Base-by-base conservation (phyloP, 2,797 vertebrate species). In the Moxostoma hubbsi region DNA sequence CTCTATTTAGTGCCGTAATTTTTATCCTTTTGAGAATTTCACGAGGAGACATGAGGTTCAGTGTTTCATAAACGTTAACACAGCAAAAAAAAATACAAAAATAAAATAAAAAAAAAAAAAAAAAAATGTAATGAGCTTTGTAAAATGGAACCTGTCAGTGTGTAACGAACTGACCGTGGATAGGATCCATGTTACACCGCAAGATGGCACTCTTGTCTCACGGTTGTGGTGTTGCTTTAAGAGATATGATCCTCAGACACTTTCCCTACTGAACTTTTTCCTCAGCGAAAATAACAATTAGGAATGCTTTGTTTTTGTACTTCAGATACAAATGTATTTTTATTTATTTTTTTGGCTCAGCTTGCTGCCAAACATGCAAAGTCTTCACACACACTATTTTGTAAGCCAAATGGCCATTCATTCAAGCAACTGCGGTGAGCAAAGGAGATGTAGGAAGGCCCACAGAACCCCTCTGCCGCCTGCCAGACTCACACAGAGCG, bases 131-230 rank as follows among this genome's bases (percentile, higher is more conserved):
- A 92, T 89, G 84, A 90, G 90, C 83, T 90, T 80, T 69, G 57
- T 49, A 79, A 85, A 79, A 86, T 80, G 83, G 81, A 84, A 86
- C 67, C 80, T 81, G 80, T 80, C 81, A 47, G 80, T 36, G 45
- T 53, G 67, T 81, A 64, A 77, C 10, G 43, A 5, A 62, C 77
- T 11, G 36, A 18, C 46, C 43, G 72, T 8, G 36, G 24, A 75
- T 70, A 71, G 80, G 24, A 54, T 47, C n/a, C 9, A 0, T 0
- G 1, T 73, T 71, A 43, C 7, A 18, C 91, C 95, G 90, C 93
- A 87, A 93, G 95, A 90, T 93, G 95, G 94, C 90, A 91, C 91
- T 90, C 58, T 94, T 92, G 93, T 71, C 89, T 86, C 86, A 68
- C 1, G 75, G 5, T 2, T 66, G 4, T 36, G 36, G 36, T 36